phyloP scores from a whole-genome alignment of 2,113 vertebrate species.

The Pionites leucogaster region DNA sequence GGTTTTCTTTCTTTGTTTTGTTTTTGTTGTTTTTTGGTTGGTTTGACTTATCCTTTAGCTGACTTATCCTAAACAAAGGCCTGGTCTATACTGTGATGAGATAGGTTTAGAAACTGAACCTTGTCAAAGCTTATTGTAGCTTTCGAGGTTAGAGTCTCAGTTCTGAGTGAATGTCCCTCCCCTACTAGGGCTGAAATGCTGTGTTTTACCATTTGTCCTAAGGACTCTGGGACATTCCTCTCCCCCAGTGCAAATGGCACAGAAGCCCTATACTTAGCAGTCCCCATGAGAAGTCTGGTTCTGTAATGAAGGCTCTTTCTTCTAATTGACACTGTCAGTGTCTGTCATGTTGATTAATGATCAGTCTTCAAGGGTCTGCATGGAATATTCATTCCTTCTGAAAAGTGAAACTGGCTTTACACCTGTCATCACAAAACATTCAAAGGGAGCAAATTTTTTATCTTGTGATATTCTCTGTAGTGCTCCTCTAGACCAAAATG shows the following conservation, averaged over 20 bases:
- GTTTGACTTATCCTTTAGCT: not conserved
- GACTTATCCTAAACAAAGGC: not conserved
- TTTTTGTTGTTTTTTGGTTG: not conserved
- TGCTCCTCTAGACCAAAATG: not conserved
- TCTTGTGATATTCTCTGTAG: not conserved
- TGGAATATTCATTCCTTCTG: not conserved
- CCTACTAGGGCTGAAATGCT: not conserved
- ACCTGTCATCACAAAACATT: not conserved
- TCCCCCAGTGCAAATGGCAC: not conserved
- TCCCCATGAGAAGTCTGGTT: not conserved
- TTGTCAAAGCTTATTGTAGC: not conserved
- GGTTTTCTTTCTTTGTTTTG: not conserved
- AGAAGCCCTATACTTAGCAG: not conserved
- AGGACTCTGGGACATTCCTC: not conserved
- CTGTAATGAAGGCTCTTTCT: not conserved
- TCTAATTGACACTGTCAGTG: constrained; percentile 32
- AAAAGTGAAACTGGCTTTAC: constrained; percentile 2
- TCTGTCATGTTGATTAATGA: constrained; percentile 59
- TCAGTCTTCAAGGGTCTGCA: not conserved
- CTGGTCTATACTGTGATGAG: not conserved
- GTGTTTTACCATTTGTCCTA: not conserved
- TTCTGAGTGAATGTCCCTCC: not conserved
- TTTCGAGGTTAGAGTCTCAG: not conserved
- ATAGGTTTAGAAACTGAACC: not conserved
- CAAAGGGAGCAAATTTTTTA: not conserved